Evolutionary conservation across 2,113 vertebrate species (phyloP).

Genomic region (Cryptotis parvus): DNA sequence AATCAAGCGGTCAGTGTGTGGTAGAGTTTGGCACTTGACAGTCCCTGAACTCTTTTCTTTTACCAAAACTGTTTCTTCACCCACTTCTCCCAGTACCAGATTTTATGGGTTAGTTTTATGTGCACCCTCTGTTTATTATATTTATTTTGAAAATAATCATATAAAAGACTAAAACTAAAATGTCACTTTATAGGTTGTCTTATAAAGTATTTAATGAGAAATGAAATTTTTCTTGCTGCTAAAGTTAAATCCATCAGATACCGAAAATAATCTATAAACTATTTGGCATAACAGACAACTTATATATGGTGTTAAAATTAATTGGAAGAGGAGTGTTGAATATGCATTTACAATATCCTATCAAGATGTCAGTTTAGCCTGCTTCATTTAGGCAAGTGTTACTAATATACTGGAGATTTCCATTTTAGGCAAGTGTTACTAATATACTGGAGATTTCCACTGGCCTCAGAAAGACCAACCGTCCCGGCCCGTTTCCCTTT

Average conservation of each 20-base stretch:
- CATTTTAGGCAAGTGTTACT: too few relatives aligned
- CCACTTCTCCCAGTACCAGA: not conserved
- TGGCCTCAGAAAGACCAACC: not conserved
- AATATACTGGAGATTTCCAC: not conserved
- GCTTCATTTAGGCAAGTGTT: too few relatives aligned
- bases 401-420: not conserved
- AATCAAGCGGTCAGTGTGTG: not conserved
- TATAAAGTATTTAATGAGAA: not conserved
- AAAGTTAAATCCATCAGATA: constrained; percentile 15
- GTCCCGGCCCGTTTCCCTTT: not conserved
- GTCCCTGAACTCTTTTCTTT: too few relatives aligned
- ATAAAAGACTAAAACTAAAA: constrained; percentile 10
- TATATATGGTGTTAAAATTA: not conserved
- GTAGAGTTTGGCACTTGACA: not conserved
- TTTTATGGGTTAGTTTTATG: not conserved
- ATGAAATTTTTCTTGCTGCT: not conserved
- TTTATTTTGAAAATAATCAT: not conserved
- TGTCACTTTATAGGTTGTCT: not conserved
- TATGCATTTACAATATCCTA: not conserved
- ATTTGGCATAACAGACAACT: not conserved
- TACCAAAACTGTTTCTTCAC: not conserved
- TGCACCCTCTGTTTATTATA: not conserved
- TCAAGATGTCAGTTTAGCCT: too few relatives aligned
- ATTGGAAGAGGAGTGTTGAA: not conserved
- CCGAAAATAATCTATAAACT: not conserved